Percentiles rank a stretch among this genome's conserved stretches.
These are phyloP conservation scores for Cantharis rufa DNA, from an alignment of 2,888 invertebrate species.

Conservation along the genomic window DNA sequence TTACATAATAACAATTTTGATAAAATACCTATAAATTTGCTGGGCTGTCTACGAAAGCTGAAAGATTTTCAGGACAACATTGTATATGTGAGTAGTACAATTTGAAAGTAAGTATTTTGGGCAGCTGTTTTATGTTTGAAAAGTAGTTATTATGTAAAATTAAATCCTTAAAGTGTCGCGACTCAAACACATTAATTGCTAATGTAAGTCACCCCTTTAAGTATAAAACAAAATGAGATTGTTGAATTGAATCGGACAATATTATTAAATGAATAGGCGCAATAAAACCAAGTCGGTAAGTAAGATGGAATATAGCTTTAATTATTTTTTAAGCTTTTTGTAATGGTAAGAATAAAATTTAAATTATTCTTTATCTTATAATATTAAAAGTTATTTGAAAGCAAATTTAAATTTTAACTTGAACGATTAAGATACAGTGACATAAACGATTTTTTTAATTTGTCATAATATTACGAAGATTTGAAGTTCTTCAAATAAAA, in stretches of 20 bases:
- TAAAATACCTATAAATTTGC: too few species aligned
- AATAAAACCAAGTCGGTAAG: conserved; percentile 31
- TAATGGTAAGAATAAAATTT: conserved; percentile 13
- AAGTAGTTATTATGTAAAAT: neutral
- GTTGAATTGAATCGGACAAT: conserved; percentile 14
- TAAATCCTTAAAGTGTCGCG: neutral
- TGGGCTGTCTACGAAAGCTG: too few species aligned
- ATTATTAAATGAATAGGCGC: conserved; percentile 22
- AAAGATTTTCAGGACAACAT: too few species aligned
- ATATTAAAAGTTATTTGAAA: conserved; percentile 13
- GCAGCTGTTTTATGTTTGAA: neutral
- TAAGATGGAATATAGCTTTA: conserved; percentile 32
- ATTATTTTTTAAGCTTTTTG: conserved; percentile 24
- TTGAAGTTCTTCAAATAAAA: neutral
- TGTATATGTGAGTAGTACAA: too few species aligned
- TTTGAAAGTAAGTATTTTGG: neutral
- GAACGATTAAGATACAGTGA: neutral
- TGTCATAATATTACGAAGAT: neutral
- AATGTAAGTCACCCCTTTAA: neutral
- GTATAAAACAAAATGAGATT: conserved; percentile 10
- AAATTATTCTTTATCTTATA: conserved; percentile 14
- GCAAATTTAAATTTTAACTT: neutral
- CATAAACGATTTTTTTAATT: neutral
- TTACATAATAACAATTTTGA: too few species aligned
- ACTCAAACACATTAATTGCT: neutral